Conservation (phyloP, 2,888 invertebrate species). For the Scaptomyza parva region DNA sequence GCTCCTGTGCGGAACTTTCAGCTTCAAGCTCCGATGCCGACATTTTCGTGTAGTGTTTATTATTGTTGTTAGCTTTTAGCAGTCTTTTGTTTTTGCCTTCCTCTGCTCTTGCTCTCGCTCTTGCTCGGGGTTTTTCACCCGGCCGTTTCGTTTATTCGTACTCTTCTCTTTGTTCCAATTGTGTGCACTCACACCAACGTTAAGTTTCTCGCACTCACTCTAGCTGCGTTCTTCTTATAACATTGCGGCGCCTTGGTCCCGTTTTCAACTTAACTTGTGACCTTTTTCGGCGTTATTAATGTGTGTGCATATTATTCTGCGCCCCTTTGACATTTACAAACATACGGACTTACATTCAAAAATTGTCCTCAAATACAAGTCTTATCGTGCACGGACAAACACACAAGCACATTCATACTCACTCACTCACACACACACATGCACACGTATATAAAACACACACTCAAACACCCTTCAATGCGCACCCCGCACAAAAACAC, state of each 20-base stretch:
- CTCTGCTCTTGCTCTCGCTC: constrained; percentile 21
- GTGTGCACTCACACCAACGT: constrained; percentile 46
- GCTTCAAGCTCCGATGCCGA: constrained; percentile 72
- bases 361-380: constrained; percentile 63
- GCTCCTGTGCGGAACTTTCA: constrained; percentile 65
- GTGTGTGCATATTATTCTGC: constrained; percentile 62
- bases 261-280: constrained; percentile 67
- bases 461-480: constrained; percentile 63
- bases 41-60: constrained; percentile 44
- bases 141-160: constrained; percentile 22
- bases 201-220: constrained; percentile 6
- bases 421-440: constrained; percentile 27
- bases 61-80: constrained; percentile 45
- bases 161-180: constrained; percentile 62
- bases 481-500: constrained; percentile 67
- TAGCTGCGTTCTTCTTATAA: constrained; percentile 16
- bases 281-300: constrained; percentile 70
- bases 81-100: constrained; percentile 61
- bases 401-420: constrained; percentile 13
- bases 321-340: constrained; percentile 58
- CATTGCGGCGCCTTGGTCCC: constrained; percentile 54
- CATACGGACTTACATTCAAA: constrained; percentile 31
- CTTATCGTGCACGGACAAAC: constrained; percentile 63
- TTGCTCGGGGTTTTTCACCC: constrained; percentile 32
- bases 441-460: constrained; percentile 22